Evolutionary conservation across 2,113 vertebrate species (phyloP), one percentile per base, ranked within the genome.

Genomic region (Brachyhypopomus gauderio): DNA sequence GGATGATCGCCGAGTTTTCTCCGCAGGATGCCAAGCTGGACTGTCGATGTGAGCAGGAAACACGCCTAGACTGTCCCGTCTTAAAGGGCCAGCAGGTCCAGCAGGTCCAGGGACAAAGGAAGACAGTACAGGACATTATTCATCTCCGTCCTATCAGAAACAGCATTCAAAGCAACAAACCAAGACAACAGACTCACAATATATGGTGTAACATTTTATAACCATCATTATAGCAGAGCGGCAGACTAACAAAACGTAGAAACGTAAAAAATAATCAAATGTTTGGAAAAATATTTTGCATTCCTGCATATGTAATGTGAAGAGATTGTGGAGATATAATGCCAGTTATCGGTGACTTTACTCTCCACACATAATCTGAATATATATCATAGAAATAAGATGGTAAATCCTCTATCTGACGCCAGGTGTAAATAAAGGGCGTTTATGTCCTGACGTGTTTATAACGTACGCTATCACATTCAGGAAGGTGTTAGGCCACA

Each of bases 81-180:
- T 93, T 94, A 93, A 93, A 93, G 93, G 89, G 89, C 22, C 91
- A 93, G 92, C 16, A 85, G n/a, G n/a, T n/a, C n/a, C n/a, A n/a
- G n/a, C 62, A 22, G n/a, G n/a, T 19, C 41, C 62, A 27, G 75
- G 85, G 89, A 90, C 91, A 92, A 93, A 92, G 91, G 85, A 88
- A 81, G 58, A 41, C 58, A 0, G 0, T 27, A 22, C 1, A 0
- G 0, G 34, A 22, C 1, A 19, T 25, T 64, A 27, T 75, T n/a
- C 14, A 64, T 72, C 76, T 63, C 78, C n/a, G 81, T 63, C 62
- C 30, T 70, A 52, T 19, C 48, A 22, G 14, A 52, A 52, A 52
- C 16, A 17, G 8, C 22, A 74, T 36, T 77, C 30, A 62, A 30
- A 72, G 60, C 62, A 22, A 52, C 45, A 52, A 52, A 14, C 12